Evolutionary conservation across 1,140 invertebrate species (phyloP).

Genomic region (Arion vulgaris): DNA sequence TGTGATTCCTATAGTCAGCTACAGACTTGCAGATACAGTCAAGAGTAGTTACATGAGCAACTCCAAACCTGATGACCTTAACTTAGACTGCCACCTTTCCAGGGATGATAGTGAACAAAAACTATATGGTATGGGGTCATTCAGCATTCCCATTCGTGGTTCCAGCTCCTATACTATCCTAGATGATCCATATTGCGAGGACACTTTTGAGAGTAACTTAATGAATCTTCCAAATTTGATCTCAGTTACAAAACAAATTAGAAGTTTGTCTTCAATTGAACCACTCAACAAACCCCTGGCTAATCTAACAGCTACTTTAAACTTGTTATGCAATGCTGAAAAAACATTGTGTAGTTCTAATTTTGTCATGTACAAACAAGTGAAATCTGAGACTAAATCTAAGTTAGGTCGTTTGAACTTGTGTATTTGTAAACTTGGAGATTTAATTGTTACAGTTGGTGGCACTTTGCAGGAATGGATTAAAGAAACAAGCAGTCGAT

Average conservation of each 20-base stretch:
- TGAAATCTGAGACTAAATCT: conserved; percentile 17
- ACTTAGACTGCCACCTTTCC: neutral
- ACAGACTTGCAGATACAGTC: conserved; percentile 9
- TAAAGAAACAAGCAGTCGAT: conserved; percentile 10
- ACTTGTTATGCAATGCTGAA: conserved; percentile 20
- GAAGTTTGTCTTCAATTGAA: conserved; percentile 8
- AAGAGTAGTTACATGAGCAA: neutral
- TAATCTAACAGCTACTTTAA: conserved; percentile 1
- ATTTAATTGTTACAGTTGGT: neutral
- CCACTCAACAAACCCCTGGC: conserved; percentile 21
- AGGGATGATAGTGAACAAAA: neutral
- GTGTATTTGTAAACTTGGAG: conserved; percentile 29
- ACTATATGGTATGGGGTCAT: neutral
- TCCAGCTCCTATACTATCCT: neutral
- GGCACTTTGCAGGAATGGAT: conserved; percentile 13
- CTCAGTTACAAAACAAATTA: conserved; percentile 20
- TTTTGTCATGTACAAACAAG: conserved; percentile 13
- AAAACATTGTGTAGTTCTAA: conserved; percentile 21
- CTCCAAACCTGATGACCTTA: neutral
- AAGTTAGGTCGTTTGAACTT: conserved; percentile 15
- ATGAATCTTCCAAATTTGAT: conserved; percentile 6
- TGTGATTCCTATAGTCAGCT: conserved; percentile 24
- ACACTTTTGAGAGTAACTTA: neutral
- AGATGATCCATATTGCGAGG: neutral
- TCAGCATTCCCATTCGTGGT: neutral